These are phyloP conservation scores for Bombus waltoni DNA, from an alignment of 1,140 invertebrate species.

Conservation along the genomic window DNA sequence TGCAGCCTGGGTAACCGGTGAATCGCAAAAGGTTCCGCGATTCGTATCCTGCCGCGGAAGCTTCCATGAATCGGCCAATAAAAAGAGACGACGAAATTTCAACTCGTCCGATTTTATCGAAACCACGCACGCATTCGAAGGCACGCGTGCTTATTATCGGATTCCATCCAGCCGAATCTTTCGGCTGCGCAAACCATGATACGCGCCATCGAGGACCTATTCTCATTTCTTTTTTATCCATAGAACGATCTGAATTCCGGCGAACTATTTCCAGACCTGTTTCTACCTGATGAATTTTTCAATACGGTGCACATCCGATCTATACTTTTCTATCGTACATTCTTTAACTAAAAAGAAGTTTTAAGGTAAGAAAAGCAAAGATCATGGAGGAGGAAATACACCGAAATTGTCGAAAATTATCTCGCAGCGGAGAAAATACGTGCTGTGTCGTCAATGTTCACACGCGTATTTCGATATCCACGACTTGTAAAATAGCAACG, in stretches of 20 bases:
- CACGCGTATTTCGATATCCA: too few species aligned
- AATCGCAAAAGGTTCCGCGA: not conserved
- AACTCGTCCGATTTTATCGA: not conserved
- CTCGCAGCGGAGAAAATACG: not conserved
- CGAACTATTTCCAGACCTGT: not conserved
- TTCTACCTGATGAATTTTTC: slow-evolving; percentile 44
- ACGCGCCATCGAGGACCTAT: not conserved
- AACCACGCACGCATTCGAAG: not conserved
- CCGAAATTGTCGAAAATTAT: not conserved
- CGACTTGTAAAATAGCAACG: too few species aligned
- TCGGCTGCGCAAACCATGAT: not conserved
- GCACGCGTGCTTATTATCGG: not conserved
- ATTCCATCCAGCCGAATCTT: not conserved
- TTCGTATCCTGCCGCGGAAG: not conserved
- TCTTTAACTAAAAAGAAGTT: slow-evolving; percentile 3
- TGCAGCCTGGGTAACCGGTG: not conserved
- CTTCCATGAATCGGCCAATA: not conserved
- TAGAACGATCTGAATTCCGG: not conserved
- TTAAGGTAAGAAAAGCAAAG: not conserved
- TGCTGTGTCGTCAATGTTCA: too few species aligned
- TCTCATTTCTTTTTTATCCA: not conserved
- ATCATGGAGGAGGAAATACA: not conserved
- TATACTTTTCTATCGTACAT: slow-evolving; percentile 18
- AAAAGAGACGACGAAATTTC: slow-evolving; percentile 10
- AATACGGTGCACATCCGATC: slow-evolving; percentile 37